Evolutionary conservation across 2,113 vertebrate genomes (phyloP).

Genomic region (Balaenoptera acutorostrata): DNA sequence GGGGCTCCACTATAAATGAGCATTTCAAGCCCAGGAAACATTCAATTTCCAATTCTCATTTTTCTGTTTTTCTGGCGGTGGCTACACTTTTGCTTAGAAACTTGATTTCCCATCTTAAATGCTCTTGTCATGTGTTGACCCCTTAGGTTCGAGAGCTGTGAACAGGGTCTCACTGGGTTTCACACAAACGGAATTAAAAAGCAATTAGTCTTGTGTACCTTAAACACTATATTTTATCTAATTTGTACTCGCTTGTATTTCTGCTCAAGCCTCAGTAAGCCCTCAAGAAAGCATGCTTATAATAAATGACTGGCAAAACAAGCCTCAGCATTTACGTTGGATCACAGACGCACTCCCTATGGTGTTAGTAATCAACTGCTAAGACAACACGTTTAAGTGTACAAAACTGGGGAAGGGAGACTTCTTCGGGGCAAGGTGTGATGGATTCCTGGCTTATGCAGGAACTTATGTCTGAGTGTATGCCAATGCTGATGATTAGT

Average conservation of each 20-base stretch:
- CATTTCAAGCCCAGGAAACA: not conserved
- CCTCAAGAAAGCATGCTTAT: not conserved
- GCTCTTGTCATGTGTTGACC: not conserved
- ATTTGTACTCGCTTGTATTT: not conserved
- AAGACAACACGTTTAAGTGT: not conserved
- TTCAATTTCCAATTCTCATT: not conserved
- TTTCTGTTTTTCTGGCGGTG: not conserved
- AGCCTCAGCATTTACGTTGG: not conserved
- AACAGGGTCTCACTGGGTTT: not conserved
- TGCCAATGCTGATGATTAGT: not conserved
- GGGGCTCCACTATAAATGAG: not conserved
- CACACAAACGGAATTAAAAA: slow-evolving; percentile 29
- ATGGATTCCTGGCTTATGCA: not conserved
- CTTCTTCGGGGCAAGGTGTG: not conserved
- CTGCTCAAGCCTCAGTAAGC: not conserved
- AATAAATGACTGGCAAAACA: not conserved
- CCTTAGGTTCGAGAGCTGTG: not conserved
- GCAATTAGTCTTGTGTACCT: not conserved
- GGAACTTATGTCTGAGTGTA: not conserved
- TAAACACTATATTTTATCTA: not conserved
- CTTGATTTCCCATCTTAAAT: not conserved
- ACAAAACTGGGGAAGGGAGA: not conserved
- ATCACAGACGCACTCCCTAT: not conserved
- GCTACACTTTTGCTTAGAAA: not conserved
- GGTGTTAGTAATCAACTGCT: not conserved